phyloP scores from a whole-genome alignment of 2,888 invertebrate species.

The Leucophenga maculata region DNA sequence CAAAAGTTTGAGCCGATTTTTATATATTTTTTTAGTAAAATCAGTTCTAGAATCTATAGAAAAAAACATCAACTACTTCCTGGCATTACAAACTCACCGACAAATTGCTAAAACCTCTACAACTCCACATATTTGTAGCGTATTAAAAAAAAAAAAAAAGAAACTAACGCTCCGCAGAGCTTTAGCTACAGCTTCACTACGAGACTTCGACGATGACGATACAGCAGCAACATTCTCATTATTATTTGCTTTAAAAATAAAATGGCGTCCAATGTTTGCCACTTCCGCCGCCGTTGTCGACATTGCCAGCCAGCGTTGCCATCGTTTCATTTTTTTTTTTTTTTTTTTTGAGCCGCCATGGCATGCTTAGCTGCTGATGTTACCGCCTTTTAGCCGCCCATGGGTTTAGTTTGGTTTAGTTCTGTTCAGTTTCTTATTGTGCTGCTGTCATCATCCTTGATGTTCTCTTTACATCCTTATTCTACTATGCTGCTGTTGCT shows the following conservation, averaged over 20 bases:
- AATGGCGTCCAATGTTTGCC: conserved; percentile 9
- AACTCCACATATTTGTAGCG: too few species aligned
- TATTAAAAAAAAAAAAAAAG: not conserved
- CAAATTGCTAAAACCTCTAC: too few species aligned
- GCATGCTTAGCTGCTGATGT: not conserved
- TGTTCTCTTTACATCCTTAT: not conserved
- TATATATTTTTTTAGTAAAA: too few species aligned
- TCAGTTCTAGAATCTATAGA: too few species aligned
- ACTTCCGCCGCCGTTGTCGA: conserved; percentile 26
- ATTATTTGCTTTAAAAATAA: conserved; percentile 33
- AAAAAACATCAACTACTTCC: not conserved
- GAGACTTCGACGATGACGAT: not conserved
- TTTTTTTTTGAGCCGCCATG: conserved; percentile 49
- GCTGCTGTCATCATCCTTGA: conserved; percentile 20
- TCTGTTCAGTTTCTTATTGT: conserved; percentile 18
- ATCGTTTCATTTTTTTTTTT: conserved; percentile 56
- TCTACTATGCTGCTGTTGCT: conserved; percentile 1
- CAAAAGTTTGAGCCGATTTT: too few species aligned
- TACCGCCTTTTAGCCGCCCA: conserved; percentile 13
- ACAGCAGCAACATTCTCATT: conserved; percentile 17
- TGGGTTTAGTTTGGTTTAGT: conserved; percentile 21
- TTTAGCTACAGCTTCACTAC: conserved; percentile 5
- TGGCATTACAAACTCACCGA: too few species aligned
- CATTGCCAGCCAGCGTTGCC: not conserved
- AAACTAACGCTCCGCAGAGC: not conserved